Base-by-base conservation (phyloP, 2,888 invertebrate genomes). In the Rhabditoides inermis region DNA sequence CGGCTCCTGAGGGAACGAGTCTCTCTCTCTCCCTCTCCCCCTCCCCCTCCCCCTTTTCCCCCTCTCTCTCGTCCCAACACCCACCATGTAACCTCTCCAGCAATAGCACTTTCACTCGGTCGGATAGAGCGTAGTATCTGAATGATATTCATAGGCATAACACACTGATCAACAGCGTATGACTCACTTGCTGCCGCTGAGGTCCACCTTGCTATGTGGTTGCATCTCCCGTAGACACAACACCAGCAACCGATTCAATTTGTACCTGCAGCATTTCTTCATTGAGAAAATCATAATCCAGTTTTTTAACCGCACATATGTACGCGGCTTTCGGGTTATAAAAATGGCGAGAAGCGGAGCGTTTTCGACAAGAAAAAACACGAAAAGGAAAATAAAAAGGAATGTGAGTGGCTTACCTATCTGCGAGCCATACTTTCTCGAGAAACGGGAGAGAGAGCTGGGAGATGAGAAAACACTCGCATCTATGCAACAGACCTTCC, bases 351-450 rank as follows among this genome's bases (percentile, higher is more conserved):
- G 7, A 15, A 42, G 4, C 22, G 23, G 20, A 3, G 15, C 7
- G 6, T 22, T 22, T 10, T n/a, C 10, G 18, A 40, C 18, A 7
- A 20, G 40, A 18, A n/a, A 22, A 42, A 23, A 22, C 5, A n/a
- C 12, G 25, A 18, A 7, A 7, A 32, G 15, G 35, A 32, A 7
- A 12, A 32, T 32, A 15, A 32, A 15, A 12, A 23, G 7, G 22
- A 5, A 26, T n/a, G n/a, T n/a, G n/a, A n/a, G n/a, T n/a, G 20
- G 26, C 37, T 37, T 10, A 66, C 50, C 73, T 61, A 62, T 75
- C 75, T 22, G 75, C 76, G 15, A 75, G 64, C 73, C 75, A 72
- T 20, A 75, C 69, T 55, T 76, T 76, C 49, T 76, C 76, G 45
- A 76, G 59, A 50, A 76, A 71, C 3, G 72, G 72, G 55, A 76